phyloP scores from a whole-genome alignment of 2,797 vertebrate species.

The Synaphobranchus kaupii region DNA sequence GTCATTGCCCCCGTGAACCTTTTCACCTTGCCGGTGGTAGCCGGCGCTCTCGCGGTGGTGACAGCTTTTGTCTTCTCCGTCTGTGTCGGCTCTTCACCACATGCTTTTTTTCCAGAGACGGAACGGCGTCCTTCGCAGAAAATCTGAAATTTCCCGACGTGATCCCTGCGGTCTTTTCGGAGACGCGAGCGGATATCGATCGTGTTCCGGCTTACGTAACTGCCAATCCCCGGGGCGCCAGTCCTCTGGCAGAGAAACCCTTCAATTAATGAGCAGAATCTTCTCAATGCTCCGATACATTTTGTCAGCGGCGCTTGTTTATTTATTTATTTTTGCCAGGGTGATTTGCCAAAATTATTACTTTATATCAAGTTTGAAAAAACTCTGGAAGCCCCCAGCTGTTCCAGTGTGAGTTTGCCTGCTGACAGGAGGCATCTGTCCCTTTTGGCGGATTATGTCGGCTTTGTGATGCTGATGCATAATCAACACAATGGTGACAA shows the following conservation, averaged over 20 bases:
- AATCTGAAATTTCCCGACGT: neutral
- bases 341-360: slow-evolving; percentile 3
- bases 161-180: neutral
- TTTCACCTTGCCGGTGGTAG: neutral
- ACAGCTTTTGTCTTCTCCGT: neutral
- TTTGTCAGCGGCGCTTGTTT: neutral
- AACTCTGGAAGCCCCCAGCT: neutral
- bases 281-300: neutral
- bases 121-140: neutral
- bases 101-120: neutral
- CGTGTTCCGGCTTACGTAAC: neutral
- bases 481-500: neutral
- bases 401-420: neutral
- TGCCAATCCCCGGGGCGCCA: neutral
- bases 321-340: neutral
- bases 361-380: slow-evolving; percentile 3
- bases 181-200: neutral
- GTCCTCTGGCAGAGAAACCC: neutral
- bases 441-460: neutral
- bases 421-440: neutral
- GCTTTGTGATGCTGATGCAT: slow-evolving; percentile 6
- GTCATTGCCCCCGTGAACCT: neutral
- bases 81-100: neutral
- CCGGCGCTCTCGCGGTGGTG: neutral
- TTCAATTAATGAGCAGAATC: neutral